phyloP scores from a whole-genome alignment of 1,140 invertebrate species.

The Leptinotarsa undecemlineata region DNA sequence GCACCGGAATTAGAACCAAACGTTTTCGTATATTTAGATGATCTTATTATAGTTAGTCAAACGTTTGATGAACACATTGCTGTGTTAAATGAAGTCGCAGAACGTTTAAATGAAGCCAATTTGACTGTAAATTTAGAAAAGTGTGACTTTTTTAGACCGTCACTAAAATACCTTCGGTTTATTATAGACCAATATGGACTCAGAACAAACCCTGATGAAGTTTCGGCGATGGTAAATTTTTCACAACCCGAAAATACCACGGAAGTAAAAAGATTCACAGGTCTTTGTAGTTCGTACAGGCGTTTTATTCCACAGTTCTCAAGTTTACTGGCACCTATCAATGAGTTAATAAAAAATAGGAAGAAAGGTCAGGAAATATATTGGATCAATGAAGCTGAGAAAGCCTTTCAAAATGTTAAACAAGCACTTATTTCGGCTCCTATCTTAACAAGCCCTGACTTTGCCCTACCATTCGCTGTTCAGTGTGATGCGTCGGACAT shows the following conservation, averaged over 20 bases:
- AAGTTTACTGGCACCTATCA: conserved; percentile 49
- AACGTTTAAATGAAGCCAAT: conserved; percentile 27
- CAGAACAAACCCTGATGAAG: conserved; percentile 21
- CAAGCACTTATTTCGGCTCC: conserved; percentile 31
- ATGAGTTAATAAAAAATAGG: conserved; percentile 49
- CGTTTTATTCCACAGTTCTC: conserved; percentile 55
- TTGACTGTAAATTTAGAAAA: conserved; percentile 42
- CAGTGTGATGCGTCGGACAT: conserved; percentile 44
- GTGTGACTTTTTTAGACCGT: conserved; percentile 27
- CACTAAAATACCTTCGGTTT: conserved; percentile 26
- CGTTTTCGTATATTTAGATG: conserved; percentile 50
- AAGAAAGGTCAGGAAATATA: conserved; percentile 36
- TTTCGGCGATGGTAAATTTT: conserved; percentile 49
- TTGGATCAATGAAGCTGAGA: conserved; percentile 22
- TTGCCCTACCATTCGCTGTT: conserved; percentile 30
- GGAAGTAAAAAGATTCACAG: conserved; percentile 52
- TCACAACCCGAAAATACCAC: conserved; percentile 40
- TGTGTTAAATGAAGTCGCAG: conserved; percentile 39
- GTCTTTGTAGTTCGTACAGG: conserved; percentile 51
- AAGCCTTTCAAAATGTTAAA: conserved; percentile 29
- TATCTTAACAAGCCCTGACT: conserved; percentile 45
- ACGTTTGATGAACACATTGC: conserved; percentile 47
- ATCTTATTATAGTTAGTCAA: conserved; percentile 48
- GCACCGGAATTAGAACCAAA: conserved; percentile 46
- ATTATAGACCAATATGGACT: conserved; percentile 19